These are phyloP conservation scores for Scalopus aquaticus DNA, from an alignment of 2,113 vertebrate species.

Conservation along the genomic window DNA sequence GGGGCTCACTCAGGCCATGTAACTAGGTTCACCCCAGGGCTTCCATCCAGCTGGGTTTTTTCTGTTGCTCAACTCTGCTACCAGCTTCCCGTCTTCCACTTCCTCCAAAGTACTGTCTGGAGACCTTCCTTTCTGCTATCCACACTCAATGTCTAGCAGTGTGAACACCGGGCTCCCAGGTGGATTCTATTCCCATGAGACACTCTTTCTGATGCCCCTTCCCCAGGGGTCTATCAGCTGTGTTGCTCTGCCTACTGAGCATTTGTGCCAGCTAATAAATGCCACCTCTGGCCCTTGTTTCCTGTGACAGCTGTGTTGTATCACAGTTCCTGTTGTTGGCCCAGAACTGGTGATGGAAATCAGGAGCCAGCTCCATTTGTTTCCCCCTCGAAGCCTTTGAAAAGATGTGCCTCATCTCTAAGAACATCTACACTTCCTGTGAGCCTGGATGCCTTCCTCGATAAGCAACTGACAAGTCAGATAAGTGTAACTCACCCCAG, in stretches of 20 bases:
- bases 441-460: background rate
- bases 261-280: background rate
- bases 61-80: background rate
- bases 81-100: background rate
- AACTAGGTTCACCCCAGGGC: background rate
- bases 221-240: background rate
- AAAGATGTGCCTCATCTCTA: background rate
- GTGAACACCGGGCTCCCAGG: background rate
- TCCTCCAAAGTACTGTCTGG: background rate
- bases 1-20: background rate
- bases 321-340: background rate
- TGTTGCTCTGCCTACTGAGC: background rate
- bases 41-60: background rate
- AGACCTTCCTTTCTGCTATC: background rate
- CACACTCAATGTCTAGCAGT: background rate
- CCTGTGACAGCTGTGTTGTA: background rate
- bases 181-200: background rate
- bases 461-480: conserved; percentile 10
- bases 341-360: background rate
- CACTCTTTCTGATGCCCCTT: background rate
- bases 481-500: background rate
- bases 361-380: background rate
- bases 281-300: background rate
- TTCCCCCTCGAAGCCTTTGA: background rate
- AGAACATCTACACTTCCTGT: background rate